Base-by-base conservation (phyloP, 1,140 invertebrate species). In the Drosophila pandora region DNA sequence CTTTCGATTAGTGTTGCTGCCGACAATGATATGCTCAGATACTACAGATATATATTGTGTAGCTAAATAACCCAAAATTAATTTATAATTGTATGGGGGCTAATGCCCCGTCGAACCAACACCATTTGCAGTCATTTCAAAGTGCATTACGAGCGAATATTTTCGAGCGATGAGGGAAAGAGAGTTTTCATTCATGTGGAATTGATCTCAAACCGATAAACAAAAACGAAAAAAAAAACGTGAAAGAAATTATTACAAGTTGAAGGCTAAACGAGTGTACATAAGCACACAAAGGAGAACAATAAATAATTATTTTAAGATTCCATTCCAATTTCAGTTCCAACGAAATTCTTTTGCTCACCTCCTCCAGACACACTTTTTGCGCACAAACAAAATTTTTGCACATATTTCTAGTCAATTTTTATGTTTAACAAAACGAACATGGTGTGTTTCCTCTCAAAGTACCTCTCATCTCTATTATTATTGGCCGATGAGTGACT, bases 381-480 rank as follows among this genome's bases (percentile, higher is more conserved):
- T 39, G 53, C 17, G 45, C 28, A 52, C 13, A 28, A 39, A 67
- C 67, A 60, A 69, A 37, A 76, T 37, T 77, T 76, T 63, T 63
- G 55, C 52, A 77, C 76, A 62, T 32, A 57, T 82, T 78, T 78
- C 74, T 80, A 69, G 72, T 77, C 60, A 69, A 76, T 54, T 80
- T 70, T 63, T 61, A 68, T 83, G 75, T 83, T 79, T 62, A 75
- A 71, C 30, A 70, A 70, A 71, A 78, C 47, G 50, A 58, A 69
- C 79, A 83, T 79, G 79, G 37, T 68, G 79, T 81, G 74, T 57
- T 57, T 74, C 30, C 45, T 54, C 45, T 28, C 47, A 37, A 56
- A 48, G 34, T 54, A 45, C 64, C 39, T 54, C 39, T 54, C 43
- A 12, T 43, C 34, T 45, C 17, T 21, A 58, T 37, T 9, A 37